phyloP scores from a whole-genome alignment of 1,140 invertebrate species.

The Cotesia glomerata region DNA sequence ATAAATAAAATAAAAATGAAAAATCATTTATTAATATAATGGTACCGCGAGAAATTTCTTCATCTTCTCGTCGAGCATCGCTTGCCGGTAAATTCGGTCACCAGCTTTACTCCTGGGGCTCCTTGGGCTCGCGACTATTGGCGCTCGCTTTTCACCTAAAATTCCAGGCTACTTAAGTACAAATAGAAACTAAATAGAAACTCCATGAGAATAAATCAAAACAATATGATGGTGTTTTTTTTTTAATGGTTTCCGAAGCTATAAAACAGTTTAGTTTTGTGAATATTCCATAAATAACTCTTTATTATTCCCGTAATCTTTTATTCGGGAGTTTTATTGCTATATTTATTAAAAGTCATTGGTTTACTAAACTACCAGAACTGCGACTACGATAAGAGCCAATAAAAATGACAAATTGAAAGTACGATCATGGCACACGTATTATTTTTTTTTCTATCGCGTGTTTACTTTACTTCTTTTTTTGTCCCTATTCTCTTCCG shows the following conservation, averaged over 20 bases:
- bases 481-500: background rate
- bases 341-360: background rate
- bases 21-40: conserved; percentile 32
- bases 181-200: conserved; percentile 2
- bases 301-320: too few relatives aligned
- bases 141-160: conserved; percentile 58
- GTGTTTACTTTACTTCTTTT: conserved; percentile 23
- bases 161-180: conserved; percentile 38
- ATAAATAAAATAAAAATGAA: background rate
- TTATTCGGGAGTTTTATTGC: background rate
- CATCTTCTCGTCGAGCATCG: conserved; percentile 91
- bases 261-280: too few relatives aligned
- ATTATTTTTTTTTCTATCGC: conserved; percentile 25
- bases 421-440: conserved; percentile 38
- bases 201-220: too few relatives aligned
- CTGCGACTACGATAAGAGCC: conserved; percentile 34
- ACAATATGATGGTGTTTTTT: too few relatives aligned
- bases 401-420: conserved; percentile 49
- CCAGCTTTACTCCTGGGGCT: conserved; percentile 66
- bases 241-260: too few relatives aligned
- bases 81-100: conserved; percentile 76
- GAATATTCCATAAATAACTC: background rate
- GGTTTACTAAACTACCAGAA: conserved; percentile 12
- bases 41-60: conserved; percentile 90
- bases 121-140: conserved; percentile 46